Base-by-base conservation (phyloP, 1,140 invertebrate species). In the Hyles vespertilio region DNA sequence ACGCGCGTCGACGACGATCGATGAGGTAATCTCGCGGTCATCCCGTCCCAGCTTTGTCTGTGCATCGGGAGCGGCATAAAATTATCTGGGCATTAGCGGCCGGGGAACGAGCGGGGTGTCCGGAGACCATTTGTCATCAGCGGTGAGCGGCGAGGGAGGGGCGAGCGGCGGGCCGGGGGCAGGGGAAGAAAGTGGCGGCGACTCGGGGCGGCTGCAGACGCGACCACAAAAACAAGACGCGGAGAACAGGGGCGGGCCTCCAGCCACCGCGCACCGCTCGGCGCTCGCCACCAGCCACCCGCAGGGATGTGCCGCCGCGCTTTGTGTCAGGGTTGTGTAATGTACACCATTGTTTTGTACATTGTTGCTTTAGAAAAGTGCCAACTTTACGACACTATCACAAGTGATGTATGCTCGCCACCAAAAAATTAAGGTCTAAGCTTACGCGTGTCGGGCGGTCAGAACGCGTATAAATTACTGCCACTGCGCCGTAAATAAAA, bases 191-290 rank as follows among this genome's bases (percentile, higher is more conserved):
- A 75, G 77, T 68, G 70, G 59, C 69, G 71, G 75, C 75, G 78
- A 89, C 87, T 81, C 82, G 84, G 88, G 87, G 89, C 88, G 87
- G 89, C 88, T 83, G 87, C 89, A 89, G 84, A 87, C 84, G 86
- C 86, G 88, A 74, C 78, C 81, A 75, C 81, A 84, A 82, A 82
- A 87, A 81, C 82, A 77, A 72, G 74, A 77, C 77, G 77, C 74
- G 71, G 77, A 73, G 72, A 72, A 59, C 65, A 74, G 73, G 80
- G 76, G 79, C 69, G 70, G 72, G 70, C 63, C 70, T 58, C 48
- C 47, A 64, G 61, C 70, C 65, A 64, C 68, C 63, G 72, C 64
- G 63, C 63, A 59, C 66, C 64, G 72, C 72, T 51, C 22, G 5
- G 12, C 36, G n/a, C 56, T 49, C 53, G 44, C 40, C 53, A 52